Evolutionary conservation across 2,888 invertebrate species (phyloP).

Genomic region (Archips xylosteana): DNA sequence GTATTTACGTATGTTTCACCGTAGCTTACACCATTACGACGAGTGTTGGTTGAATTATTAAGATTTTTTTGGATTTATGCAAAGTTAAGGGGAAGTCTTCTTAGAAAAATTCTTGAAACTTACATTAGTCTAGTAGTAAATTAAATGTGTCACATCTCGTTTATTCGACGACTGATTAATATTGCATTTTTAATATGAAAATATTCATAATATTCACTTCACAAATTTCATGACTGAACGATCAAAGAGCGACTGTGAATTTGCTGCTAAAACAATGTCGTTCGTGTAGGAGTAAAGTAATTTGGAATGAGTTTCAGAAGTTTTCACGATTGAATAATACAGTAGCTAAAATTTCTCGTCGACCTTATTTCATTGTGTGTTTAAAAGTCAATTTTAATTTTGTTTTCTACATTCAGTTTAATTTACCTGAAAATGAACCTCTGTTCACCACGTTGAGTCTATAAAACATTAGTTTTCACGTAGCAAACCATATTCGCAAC

Average conservation of each 20-base stretch:
- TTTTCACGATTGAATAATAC: constrained; percentile 6
- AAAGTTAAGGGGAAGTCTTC: neutral
- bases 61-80: neutral
- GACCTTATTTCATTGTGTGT: neutral
- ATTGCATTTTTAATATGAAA: neutral
- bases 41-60: neutral
- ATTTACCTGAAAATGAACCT: neutral
- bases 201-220: neutral
- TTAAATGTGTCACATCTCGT: too few species aligned
- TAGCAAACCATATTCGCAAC: constrained; percentile 15
- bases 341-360: neutral
- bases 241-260: neutral
- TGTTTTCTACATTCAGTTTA: neutral
- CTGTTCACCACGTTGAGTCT: neutral
- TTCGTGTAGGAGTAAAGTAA: constrained; percentile 1
- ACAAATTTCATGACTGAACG: neutral
- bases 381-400: neutral
- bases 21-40: too few species aligned
- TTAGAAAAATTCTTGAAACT: neutral
- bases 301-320: constrained; percentile 1
- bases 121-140: neutral
- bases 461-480: constrained; percentile 1
- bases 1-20: too few species aligned
- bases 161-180: neutral
- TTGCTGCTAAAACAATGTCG: neutral